These are phyloP conservation scores for Branchinecta lynchi DNA, from an alignment of 1,140 invertebrate genomes.

Conservation along the genomic window DNA sequence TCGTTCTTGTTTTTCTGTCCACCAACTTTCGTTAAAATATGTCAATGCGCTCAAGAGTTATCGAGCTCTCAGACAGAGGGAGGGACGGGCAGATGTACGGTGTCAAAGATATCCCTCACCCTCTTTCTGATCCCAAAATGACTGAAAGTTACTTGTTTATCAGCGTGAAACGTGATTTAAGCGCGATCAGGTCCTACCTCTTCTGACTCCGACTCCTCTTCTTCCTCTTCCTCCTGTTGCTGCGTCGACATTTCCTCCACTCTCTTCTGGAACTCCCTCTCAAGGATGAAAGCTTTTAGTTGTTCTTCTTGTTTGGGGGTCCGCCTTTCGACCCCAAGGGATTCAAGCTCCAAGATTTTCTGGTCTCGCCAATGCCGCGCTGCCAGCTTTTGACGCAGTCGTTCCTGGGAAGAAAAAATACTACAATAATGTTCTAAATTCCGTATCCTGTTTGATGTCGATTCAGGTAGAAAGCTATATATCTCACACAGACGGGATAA, in stretches of 20 bases:
- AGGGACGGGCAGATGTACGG: too few relatives aligned
- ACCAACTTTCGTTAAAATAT: too few relatives aligned
- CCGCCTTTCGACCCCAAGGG: slow-evolving; percentile 39
- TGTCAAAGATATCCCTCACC: too few relatives aligned
- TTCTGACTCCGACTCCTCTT: slow-evolving; percentile 8
- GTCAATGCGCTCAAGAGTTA: too few relatives aligned
- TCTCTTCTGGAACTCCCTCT: slow-evolving; percentile 71
- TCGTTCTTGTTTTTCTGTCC: too few relatives aligned
- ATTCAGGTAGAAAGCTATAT: too few relatives aligned
- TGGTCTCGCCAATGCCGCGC: slow-evolving; percentile 59
- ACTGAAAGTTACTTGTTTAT: too few relatives aligned
- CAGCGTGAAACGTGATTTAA: too few relatives aligned
- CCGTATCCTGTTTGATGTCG: too few relatives aligned
- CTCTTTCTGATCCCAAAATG: too few relatives aligned
- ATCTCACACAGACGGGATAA: too few relatives aligned
- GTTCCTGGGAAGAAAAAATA: slow-evolving; percentile 37
- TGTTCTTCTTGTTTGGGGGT: slow-evolving; percentile 71
- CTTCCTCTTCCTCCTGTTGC: slow-evolving; percentile 50
- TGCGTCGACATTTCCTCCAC: slow-evolving; percentile 57
- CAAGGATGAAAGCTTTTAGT: slow-evolving; percentile 59
- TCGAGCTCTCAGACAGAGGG: too few relatives aligned
- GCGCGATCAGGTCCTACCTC: not conserved
- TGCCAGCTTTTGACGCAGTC: slow-evolving; percentile 49
- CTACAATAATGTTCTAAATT: not conserved
- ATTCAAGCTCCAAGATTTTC: slow-evolving; percentile 58